Base-by-base conservation (phyloP, 1,140 invertebrate genomes). In the Neodiprion pinetum region DNA sequence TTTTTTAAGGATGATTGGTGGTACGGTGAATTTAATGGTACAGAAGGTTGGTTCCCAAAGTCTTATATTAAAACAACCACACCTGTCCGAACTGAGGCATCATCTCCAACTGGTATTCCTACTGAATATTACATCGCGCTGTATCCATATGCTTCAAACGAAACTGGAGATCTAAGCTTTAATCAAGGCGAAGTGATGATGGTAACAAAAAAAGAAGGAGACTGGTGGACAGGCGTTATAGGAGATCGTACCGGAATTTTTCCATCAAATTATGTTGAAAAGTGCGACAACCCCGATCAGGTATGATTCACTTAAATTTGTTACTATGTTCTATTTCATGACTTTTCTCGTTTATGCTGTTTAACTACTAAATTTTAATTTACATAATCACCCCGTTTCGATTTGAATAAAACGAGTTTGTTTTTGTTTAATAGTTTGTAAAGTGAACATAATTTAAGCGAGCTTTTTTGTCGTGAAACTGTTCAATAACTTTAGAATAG, bases 221-320 rank as follows among this genome's bases (percentile, higher is more conserved):
- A 99, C 84, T 99, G 98, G 98, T 99, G 98, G 98, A 98, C 97
- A 10, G 98, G 98, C 53, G 92, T 91, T 70, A 93, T 98, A 79
- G 96, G 93, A 65, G 93, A 93, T 61, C 93, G 93, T 76, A 92
- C 90, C 12, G 98, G 98, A 23, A 97, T 99, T 76, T 99, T 99
- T 88, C 98, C 98, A 0, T 96, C 94, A 1, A 98, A 97, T 90
- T 97, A 97, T 87, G 96, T 97, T 21, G 92, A 94, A 80, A 91
- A 91, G 79, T 89, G 88, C 48, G 90, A 92, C 21, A 75, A 79
- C 66, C 80, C 85, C 17, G 80, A 50, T 80, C 85, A 89, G 82
- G 89, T 90, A 79, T 81, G 79, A 80, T 49, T 40, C 5, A 40
- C 1, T 40, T 40, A 4, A 40, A 40, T 40, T 73, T 5, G 28